Evolutionary conservation across 2,113 vertebrate species (phyloP), one percentile per base, ranked within the genome.

Genomic region (Actenoides lindsayi): DNA sequence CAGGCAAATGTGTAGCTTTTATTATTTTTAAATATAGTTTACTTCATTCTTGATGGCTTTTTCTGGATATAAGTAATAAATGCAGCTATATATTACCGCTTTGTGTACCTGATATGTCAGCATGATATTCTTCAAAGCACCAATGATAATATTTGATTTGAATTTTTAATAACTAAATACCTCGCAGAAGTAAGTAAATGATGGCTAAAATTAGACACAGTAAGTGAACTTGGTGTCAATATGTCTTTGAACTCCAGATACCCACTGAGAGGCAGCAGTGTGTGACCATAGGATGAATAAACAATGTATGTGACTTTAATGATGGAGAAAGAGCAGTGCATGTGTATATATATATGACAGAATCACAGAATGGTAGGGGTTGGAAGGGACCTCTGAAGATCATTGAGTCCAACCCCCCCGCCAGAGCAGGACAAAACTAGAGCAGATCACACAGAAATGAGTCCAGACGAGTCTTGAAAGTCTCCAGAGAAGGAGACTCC

Each of bases 121-220:
- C 31, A 16, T 57, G 48, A 56, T 90, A 71, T 70, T 77, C 48
- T 89, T 90, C 81, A 94, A 90, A 90, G 25, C 48, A 82, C 57
- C 31, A 89, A 9, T 69, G 51, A 42, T 76, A 56, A 1, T 1
- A 92, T 54, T 89, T 71, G 46, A 39, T 92, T 87, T 84, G 79
- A 86, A 95, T 90, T 92, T 95, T 92, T 90, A 93, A 92, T 86
- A 82, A 82, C 64, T 31, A 53, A 75, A 20, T 35, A 90, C 53
- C 64, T 90, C 89, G 48, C 48, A 90, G 81, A 92, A 87, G 12
- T 53, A 82, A 81, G 37, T 51, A 87, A 79, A 79, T 50, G 19
- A 57, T 81, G 24, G 56, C n/a, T 87, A 90, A 91, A 92, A 94
- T 71, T 87, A 91, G 46, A 68, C 37, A 33, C 24, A 37, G 57